Conservation (phyloP, 1,140 invertebrate genomes). For the Orussus abietinus region DNA sequence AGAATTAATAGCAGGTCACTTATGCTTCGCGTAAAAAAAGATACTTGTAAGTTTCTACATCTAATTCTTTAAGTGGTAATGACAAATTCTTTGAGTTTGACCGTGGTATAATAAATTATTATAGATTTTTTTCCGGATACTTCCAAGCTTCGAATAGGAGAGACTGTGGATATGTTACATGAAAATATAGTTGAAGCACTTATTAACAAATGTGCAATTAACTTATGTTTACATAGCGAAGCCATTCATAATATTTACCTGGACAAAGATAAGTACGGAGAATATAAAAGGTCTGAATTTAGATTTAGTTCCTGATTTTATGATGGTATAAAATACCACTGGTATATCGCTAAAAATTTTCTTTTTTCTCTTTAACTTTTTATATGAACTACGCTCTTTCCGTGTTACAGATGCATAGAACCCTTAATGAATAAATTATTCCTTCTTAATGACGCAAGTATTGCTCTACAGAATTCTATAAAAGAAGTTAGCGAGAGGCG, state of each 20-base stretch:
- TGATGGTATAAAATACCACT: not conserved
- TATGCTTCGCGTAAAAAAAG: slow-evolving; percentile 20
- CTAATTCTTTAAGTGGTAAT: too few species aligned
- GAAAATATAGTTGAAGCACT: slow-evolving; percentile 18
- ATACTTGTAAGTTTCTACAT: slow-evolving; percentile 26
- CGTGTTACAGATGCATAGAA: slow-evolving; percentile 23
- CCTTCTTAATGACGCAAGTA: slow-evolving; percentile 22
- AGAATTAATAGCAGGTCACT: slow-evolving; percentile 25
- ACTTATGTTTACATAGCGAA: slow-evolving; percentile 22
- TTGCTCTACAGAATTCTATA: slow-evolving; percentile 17
- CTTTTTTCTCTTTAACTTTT: too few species aligned
- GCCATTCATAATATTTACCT: slow-evolving; percentile 23
- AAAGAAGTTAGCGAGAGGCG: slow-evolving; percentile 16
- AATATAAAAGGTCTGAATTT: slow-evolving; percentile 22
- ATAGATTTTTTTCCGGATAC: too few species aligned
- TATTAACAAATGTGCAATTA: slow-evolving; percentile 20
- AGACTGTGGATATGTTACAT: slow-evolving; percentile 15
- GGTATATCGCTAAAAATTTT: not conserved
- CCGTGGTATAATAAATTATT: too few species aligned
- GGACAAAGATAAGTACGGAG: slow-evolving; percentile 11
- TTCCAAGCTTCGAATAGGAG: too few species aligned
- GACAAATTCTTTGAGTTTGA: too few species aligned
- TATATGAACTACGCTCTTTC: too few species aligned
- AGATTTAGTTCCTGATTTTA: slow-evolving; percentile 2
- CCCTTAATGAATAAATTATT: slow-evolving; percentile 23